Evolutionary conservation across 2,888 invertebrate species (phyloP).

Genomic region (Tetranychus piercei): DNA sequence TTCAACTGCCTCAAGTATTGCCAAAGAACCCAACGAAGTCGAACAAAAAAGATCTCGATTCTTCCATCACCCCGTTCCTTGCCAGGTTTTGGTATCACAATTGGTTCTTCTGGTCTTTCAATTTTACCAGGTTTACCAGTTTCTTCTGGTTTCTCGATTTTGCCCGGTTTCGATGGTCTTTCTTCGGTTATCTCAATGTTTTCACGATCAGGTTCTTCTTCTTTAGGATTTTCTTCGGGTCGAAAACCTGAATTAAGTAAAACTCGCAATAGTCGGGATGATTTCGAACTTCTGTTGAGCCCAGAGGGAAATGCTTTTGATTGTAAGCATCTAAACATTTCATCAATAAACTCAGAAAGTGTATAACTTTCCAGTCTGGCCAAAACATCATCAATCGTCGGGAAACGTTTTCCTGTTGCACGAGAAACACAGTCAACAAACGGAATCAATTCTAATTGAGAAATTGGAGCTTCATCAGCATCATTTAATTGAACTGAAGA

Average conservation of each 20-base stretch:
- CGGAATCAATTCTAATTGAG: constrained; percentile 2
- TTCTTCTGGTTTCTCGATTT: neutral
- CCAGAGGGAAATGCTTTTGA: neutral
- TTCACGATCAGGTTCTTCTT: neutral
- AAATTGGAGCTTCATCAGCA: neutral
- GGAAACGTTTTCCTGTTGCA: neutral
- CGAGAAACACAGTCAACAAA: neutral
- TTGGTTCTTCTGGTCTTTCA: neutral
- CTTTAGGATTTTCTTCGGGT: neutral
- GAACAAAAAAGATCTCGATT: constrained; percentile 4
- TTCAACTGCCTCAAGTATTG: neutral
- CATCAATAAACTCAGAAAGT: neutral
- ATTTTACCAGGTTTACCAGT: neutral
- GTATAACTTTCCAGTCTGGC: constrained; percentile 1
- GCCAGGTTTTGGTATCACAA: neutral
- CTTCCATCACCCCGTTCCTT: neutral
- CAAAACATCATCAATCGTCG: neutral
- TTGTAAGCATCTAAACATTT: neutral
- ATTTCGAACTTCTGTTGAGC: neutral
- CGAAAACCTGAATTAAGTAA: neutral
- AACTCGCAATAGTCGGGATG: neutral
- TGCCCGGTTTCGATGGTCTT: neutral
- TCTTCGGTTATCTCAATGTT: too few relatives aligned
- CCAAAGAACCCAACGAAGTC: constrained; percentile 5
- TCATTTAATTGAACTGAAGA: neutral